These are phyloP conservation scores for Dysmachus trigonus DNA, from an alignment of 2,888 invertebrate genomes.

Conservation along the genomic window DNA sequence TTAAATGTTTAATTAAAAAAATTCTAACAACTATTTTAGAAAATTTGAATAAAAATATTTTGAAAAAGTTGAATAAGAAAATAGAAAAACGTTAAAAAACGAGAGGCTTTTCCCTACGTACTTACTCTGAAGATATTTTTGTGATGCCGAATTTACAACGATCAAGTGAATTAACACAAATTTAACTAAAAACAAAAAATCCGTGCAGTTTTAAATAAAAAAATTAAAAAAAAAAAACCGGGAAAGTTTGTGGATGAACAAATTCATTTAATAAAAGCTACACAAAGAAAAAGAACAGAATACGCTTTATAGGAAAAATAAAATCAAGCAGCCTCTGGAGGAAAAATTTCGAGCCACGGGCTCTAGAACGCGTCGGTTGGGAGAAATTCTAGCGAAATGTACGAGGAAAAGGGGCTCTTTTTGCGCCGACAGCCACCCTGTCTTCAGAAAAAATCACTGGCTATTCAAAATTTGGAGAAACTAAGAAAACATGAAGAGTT, in stretches of 20 bases:
- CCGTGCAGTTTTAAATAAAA: background rate
- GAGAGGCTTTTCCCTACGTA: background rate
- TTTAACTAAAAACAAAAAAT: background rate
- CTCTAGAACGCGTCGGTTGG: no score
- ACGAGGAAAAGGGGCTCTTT: no score
- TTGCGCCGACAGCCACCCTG: no score
- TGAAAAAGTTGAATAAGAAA: background rate
- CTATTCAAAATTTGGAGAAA: no score
- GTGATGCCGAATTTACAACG: background rate
- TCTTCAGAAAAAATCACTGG: no score
- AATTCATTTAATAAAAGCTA: background rate
- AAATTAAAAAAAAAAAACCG: no score
- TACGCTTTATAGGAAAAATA: background rate
- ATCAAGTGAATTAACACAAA: background rate
- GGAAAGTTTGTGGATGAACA: no score
- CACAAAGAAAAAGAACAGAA: background rate
- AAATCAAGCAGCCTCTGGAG: background rate
- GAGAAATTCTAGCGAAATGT: no score
- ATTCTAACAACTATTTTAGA: background rate
- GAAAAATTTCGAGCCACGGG: no score
- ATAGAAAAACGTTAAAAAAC: background rate
- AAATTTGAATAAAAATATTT: background rate
- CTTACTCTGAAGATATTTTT: background rate
- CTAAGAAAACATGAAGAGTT: no score
- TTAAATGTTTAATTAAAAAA: background rate